These are phyloP conservation scores for Lophotis ruficrista DNA, from an alignment of 2,113 vertebrate species.

Conservation along the genomic window DNA sequence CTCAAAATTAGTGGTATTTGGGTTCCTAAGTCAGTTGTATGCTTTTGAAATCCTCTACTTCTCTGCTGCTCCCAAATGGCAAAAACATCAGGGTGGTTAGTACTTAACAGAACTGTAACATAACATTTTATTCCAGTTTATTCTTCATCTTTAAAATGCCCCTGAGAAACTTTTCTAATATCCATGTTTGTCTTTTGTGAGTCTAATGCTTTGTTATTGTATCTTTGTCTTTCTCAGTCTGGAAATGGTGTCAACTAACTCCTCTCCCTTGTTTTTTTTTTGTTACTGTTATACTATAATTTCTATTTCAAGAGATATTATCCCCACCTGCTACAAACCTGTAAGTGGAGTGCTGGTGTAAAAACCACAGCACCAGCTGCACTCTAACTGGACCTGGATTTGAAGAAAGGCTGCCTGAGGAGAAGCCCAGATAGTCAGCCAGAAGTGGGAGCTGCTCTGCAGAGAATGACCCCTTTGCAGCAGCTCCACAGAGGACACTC, in stretches of 20 bases:
- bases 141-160: constrained; percentile 5
- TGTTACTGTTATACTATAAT: constrained; percentile 20
- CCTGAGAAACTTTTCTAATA: neutral
- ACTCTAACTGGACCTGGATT: neutral
- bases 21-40: neutral
- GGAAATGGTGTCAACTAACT: neutral
- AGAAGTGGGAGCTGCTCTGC: neutral
- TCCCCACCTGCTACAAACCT: neutral
- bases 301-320: constrained; percentile 23
- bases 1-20: neutral
- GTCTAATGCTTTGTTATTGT: neutral
- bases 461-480: neutral
- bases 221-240: neutral
- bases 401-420: neutral
- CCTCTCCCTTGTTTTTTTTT: neutral
- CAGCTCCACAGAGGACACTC: neutral
- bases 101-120: neutral
- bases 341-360: neutral
- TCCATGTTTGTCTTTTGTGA: neutral
- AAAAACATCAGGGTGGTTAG: neutral
- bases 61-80: neutral
- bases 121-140: constrained; percentile 9
- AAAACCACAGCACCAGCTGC: neutral
- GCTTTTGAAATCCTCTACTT: neutral
- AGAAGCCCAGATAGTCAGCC: neutral